Evolutionary conservation across 2,888 invertebrate species (phyloP).

Genomic region (Mactromeris polynyma): DNA sequence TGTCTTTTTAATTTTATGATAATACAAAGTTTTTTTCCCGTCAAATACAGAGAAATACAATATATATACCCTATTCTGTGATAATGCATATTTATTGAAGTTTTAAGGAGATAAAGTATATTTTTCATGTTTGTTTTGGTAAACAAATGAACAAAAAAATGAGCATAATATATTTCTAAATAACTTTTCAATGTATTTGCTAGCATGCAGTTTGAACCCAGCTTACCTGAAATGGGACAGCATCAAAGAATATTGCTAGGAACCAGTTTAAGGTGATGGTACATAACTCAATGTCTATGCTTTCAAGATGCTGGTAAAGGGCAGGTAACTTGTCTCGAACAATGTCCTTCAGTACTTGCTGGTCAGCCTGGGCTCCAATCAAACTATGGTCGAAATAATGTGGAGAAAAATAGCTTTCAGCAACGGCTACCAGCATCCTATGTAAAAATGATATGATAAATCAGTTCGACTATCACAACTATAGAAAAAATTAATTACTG

Average conservation of each 20-base stretch:
- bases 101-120: no score
- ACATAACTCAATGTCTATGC: slow-evolving; percentile 88
- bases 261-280: slow-evolving; percentile 89
- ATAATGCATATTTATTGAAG: no score
- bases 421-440: slow-evolving; percentile 89
- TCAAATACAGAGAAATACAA: no score
- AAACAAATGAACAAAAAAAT: no score
- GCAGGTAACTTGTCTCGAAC: slow-evolving; percentile 87
- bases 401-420: slow-evolving; percentile 88
- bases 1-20: no score
- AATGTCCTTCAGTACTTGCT: slow-evolving; percentile 88
- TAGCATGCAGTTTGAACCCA: background rate
- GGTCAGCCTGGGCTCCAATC: slow-evolving; percentile 88
- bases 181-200: no score
- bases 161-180: no score
- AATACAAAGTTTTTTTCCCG: no score
- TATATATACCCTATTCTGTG: no score
- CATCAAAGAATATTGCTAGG: slow-evolving; percentile 89
- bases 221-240: slow-evolving; percentile 88
- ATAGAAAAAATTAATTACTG: no score
- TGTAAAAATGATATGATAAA: background rate
- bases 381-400: slow-evolving; percentile 88
- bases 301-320: slow-evolving; percentile 87
- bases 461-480: background rate
- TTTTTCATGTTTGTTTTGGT: no score